Percentiles rank a stretch among this genome's conserved stretches.
These are phyloP conservation scores for Yponomeuta cagnagella DNA, from an alignment of 2,888 invertebrate genomes.

Conservation along the genomic window DNA sequence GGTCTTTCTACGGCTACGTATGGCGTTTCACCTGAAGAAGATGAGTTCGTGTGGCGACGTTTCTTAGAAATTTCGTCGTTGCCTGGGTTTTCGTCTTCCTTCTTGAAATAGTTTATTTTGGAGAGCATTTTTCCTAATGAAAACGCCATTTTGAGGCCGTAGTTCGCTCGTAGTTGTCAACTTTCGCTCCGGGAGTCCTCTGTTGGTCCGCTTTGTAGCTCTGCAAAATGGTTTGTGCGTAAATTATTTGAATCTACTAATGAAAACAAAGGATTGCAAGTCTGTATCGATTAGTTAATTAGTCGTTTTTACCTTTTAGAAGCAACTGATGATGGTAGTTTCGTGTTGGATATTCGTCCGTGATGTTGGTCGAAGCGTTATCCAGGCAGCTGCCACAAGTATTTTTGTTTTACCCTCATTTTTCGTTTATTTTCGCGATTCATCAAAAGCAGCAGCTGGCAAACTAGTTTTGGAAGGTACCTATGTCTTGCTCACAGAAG, in stretches of 20 bases:
- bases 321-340: not conserved
- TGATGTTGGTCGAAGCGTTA: not conserved
- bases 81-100: slow-evolving; percentile 37
- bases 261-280: not conserved
- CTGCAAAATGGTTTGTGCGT: not conserved
- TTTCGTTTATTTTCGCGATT: slow-evolving; percentile 5
- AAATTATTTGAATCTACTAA: not conserved
- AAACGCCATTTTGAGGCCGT: slow-evolving; percentile 59
- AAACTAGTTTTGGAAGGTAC: not conserved
- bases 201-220: not conserved
- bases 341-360: not conserved
- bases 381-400: not conserved
- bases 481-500: no score
- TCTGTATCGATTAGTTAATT: not conserved
- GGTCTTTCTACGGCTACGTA: slow-evolving; percentile 37
- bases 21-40: slow-evolving; percentile 26
- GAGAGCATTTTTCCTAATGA: slow-evolving; percentile 63
- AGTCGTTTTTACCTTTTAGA: not conserved
- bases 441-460: not conserved
- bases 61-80: slow-evolving; percentile 21
- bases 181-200: not conserved
- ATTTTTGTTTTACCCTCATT: slow-evolving; percentile 10
- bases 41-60: slow-evolving; percentile 19
- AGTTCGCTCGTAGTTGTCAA: slow-evolving; percentile 32
- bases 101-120: slow-evolving; percentile 62